phyloP scores from a whole-genome alignment of 2,113 vertebrate species.

The Cyrtonyx montezumae region DNA sequence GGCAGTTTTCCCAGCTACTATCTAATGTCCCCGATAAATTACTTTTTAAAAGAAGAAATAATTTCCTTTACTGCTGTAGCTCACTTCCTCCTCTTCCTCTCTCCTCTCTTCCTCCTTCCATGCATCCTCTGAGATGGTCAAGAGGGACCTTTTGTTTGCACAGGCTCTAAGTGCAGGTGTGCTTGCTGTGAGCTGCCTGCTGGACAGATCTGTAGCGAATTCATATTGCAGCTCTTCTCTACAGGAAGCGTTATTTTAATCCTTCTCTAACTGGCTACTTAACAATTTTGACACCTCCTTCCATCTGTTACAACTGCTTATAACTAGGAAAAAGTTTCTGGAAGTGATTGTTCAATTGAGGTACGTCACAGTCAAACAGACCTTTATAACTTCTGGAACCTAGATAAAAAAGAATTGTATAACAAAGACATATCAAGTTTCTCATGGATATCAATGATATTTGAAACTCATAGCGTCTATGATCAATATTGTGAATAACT shows the following conservation, averaged over 20 bases:
- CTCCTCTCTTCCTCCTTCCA: not conserved
- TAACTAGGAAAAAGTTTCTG: not conserved
- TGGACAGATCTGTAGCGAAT: not conserved
- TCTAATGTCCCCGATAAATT: not conserved
- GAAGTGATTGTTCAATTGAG: not conserved
- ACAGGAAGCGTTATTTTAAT: not conserved
- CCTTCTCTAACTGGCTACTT: not conserved
- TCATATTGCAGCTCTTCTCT: not conserved
- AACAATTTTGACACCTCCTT: not conserved
- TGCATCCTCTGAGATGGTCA: not conserved
- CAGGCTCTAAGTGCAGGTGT: not conserved
- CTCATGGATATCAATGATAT: not conserved
- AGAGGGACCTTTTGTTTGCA: constrained; percentile 10
- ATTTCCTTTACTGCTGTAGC: not conserved
- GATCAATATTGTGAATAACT: not conserved
- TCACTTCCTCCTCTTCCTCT: not conserved
- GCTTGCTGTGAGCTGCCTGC: not conserved
- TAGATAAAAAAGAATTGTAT: not conserved
- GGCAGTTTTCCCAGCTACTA: constrained; percentile 7
- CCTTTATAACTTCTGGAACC: not conserved
- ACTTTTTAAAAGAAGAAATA: not conserved
- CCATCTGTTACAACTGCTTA: not conserved
- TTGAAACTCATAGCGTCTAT: not conserved
- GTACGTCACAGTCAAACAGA: not conserved
- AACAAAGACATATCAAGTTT: not conserved